Conservation (phyloP, 1,140 invertebrate species). For the Monomorium pharaonis region DNA sequence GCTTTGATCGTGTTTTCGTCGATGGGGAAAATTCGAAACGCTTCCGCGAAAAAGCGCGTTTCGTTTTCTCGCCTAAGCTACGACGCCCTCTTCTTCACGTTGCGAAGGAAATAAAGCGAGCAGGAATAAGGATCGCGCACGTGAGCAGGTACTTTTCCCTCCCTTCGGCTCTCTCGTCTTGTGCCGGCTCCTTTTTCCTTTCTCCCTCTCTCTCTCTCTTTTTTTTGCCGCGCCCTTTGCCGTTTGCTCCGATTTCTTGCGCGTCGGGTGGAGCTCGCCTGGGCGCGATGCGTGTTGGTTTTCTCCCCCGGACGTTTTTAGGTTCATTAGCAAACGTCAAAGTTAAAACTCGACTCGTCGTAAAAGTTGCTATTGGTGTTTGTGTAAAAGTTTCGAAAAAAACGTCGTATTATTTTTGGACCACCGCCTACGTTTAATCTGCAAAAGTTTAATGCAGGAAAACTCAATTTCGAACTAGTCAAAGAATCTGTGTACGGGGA, state of each 20-base stretch:
- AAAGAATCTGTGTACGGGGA: slow-evolving; percentile 17
- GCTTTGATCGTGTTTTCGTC: slow-evolving; percentile 67
- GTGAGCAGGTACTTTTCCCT: slow-evolving; percentile 9
- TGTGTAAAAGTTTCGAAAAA: slow-evolving; percentile 30
- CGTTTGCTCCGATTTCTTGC: slow-evolving; percentile 47
- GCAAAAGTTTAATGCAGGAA: not conserved
- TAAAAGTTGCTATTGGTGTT: slow-evolving; percentile 51
- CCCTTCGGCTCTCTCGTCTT: not conserved
- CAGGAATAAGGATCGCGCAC: slow-evolving; percentile 4
- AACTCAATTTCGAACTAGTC: slow-evolving; percentile 46
- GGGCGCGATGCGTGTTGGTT: slow-evolving; percentile 43
- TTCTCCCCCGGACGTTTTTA: slow-evolving; percentile 12
- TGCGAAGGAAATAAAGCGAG: slow-evolving; percentile 15
- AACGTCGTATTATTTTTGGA: slow-evolving; percentile 30
- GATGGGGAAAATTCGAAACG: slow-evolving; percentile 65
- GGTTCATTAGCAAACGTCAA: slow-evolving; percentile 57
- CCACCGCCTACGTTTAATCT: slow-evolving; percentile 5
- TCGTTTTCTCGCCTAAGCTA: slow-evolving; percentile 52
- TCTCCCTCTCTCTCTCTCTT: not conserved
- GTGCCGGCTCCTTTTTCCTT: not conserved
- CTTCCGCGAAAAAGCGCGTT: slow-evolving; percentile 57
- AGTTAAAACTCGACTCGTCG: slow-evolving; percentile 46
- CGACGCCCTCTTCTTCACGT: not conserved
- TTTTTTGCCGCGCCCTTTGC: not conserved
- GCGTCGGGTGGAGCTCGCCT: not conserved